Evolutionary conservation across 1,140 invertebrate genomes (phyloP).

Genomic region (Cecropterus lyciades): DNA sequence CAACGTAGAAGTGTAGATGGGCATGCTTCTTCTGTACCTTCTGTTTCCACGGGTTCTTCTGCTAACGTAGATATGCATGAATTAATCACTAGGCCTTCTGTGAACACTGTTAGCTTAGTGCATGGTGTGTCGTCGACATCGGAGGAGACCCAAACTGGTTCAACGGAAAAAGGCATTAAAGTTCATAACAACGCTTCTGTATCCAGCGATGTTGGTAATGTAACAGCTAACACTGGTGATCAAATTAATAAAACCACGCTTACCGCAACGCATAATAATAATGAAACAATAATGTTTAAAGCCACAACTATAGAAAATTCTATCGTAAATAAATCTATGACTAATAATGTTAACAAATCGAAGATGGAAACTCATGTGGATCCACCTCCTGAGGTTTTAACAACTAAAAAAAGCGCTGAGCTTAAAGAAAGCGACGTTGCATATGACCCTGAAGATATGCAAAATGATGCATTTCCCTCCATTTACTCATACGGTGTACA

Average conservation of each 20-base stretch:
- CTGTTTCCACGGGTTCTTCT: conserved; percentile 74
- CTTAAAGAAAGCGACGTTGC: conserved; percentile 56
- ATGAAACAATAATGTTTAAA: no score
- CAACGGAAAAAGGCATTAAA: conserved; percentile 44
- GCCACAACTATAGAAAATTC: conserved; percentile 4
- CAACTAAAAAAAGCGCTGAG: conserved; percentile 33
- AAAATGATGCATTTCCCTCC: conserved; percentile 78
- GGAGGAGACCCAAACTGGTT: conserved; percentile 40
- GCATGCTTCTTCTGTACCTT: conserved; percentile 84
- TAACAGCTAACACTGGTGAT: conserved; percentile 53
- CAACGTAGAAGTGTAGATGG: conserved; percentile 87
- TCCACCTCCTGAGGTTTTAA: conserved; percentile 12
- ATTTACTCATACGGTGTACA: conserved; percentile 71
- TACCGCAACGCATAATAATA: conserved; percentile 22
- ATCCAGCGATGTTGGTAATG: conserved; percentile 53
- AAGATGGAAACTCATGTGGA: neutral
- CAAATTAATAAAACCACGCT: conserved; percentile 43
- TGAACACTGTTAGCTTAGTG: conserved; percentile 76
- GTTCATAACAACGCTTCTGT: conserved; percentile 63
- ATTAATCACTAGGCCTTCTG: conserved; percentile 69
- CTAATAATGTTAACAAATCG: conserved; percentile 8
- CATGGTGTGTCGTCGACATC: conserved; percentile 71
- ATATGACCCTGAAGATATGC: conserved; percentile 73
- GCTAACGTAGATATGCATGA: conserved; percentile 79
- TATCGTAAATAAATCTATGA: neutral